Base-by-base conservation (phyloP, 2,888 invertebrate species). In the Lasiommata megera region DNA sequence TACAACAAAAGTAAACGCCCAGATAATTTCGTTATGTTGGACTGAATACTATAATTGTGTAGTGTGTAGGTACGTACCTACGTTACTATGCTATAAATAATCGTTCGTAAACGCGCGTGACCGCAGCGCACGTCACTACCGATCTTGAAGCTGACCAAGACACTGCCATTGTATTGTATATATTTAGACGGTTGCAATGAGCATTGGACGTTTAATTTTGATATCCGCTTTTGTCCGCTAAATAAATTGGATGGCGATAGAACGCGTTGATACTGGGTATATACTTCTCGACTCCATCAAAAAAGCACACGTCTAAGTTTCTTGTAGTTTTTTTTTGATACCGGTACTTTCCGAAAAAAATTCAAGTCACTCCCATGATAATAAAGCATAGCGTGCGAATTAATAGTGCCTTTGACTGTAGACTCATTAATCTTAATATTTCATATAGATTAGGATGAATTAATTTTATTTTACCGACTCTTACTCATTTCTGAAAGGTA, bases 61-160 rank as follows among this genome's bases (percentile, higher is more conserved):
- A 34, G 34, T 34, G 11, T 34, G 34, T 34, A 11, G 11, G 23
- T 23, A 9, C 11, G 3, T 11, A 11, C 9, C 11, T 11, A 34
- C 46, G 70, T 64, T 71, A 73, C 70, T 66, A 69, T 62, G 62
- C 79, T 88, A 88, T 79, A 81, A 82, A 84, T 88, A 88, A 67
- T 63, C 36, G 34, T 12, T 8, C 50, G 50, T 28, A 55, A 54
- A 65, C 72, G 76, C 83, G 80, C 84, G 84, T 82, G 84, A 83
- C 76, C 75, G 74, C 67, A 74, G 58, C 68, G 58, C 71, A 66
- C 88, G 88, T 86, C 87, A 87, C 78, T 68, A 69, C 61, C 76
- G 86, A 71, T 84, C 86, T 85, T 85, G 84, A 81, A 73, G 80
- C 78, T 82, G 86, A 86, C 88, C 88, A 83, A 81, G 88, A 86